Base-by-base conservation (phyloP, 2,113 vertebrate species). In the Lethenteron reissneri region DNA sequence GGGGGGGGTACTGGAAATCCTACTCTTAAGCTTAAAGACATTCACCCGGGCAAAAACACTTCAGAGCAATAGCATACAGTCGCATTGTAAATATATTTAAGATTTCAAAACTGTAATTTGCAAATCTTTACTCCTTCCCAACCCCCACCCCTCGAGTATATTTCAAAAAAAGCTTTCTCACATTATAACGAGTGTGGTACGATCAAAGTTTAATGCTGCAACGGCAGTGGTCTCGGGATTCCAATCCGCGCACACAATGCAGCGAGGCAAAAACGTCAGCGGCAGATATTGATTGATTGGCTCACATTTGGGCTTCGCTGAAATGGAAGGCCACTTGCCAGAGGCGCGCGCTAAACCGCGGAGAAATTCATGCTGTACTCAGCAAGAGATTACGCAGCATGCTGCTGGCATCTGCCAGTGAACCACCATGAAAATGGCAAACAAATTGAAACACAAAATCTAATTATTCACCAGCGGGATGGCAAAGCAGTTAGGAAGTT, bases 251-350 rank as follows among this genome's bases (percentile, higher is more conserved):
- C 41, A 41, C 41, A 41, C 41, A 41, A 68, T 17, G 64, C 8
- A 25, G n/a, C 64, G 25, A 68, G 25, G 25, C 64, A 68, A n/a
- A 68, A 68, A 68, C 64, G 64, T 68, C 64, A 68, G n/a, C 25
- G 64, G 64, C 64, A 68, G 64, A 68, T 68, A 68, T 68, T 68
- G 64, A 68, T 68, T 25, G 64, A 68, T 68, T 68, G n/a, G n/a
- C 25, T 68, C 64, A 11, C 25, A 68, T 68, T 68, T 68, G n/a
- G 64, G 64, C 25, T 25, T 25, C 25, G 11, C n/a, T 25, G 25
- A 17, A 68, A 68, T 68, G 9, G 64, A 68, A 68, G 64, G 64
- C 64, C 64, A 68, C 64, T 17, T 68, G 64, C 64, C 25, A 25
- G 25, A 68, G 64, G n/a, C 11, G 64, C 64, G 64, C 25, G 25